phyloP scores from a whole-genome alignment of 2,797 vertebrate genomes.

The Denticeps clupeoides region DNA sequence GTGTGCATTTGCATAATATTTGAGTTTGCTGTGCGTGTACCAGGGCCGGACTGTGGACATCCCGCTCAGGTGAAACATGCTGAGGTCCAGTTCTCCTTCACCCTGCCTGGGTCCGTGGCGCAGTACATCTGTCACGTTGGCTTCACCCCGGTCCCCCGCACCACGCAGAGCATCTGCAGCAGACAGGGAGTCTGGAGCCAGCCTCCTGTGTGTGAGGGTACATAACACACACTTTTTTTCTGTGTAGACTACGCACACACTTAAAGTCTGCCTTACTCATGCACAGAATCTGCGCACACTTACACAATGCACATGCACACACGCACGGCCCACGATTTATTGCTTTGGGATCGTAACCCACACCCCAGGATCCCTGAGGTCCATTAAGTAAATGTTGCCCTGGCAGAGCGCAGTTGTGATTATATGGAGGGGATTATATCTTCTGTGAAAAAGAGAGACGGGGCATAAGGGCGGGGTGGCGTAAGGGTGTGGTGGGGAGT shows the following conservation, averaged over 20 bases:
- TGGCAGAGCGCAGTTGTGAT: no score
- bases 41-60: slow-evolving; percentile 72
- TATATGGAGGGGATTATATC: no score
- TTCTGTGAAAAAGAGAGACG: no score
- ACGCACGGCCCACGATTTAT: no score
- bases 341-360: no score
- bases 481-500: no score
- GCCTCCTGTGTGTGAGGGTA: slow-evolving; percentile 77
- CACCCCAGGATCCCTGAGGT: no score
- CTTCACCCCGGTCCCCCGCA: slow-evolving; percentile 60
- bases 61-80: slow-evolving; percentile 74
- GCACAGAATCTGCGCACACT: neutral
- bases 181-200: slow-evolving; percentile 79
- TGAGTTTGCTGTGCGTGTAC: slow-evolving; percentile 16
- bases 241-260: slow-evolving; percentile 8
- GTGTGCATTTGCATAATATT: neutral
- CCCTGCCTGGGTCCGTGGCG: slow-evolving; percentile 65
- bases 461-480: no score
- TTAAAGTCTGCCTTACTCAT: neutral
- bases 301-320: no score
- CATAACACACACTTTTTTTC: slow-evolving; percentile 26
- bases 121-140: slow-evolving; percentile 71
- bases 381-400: no score
- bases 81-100: slow-evolving; percentile 69
- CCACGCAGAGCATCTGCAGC: slow-evolving; percentile 68